Conservation (phyloP, 2,888 invertebrate species). For the Oligia fasciuncula region DNA sequence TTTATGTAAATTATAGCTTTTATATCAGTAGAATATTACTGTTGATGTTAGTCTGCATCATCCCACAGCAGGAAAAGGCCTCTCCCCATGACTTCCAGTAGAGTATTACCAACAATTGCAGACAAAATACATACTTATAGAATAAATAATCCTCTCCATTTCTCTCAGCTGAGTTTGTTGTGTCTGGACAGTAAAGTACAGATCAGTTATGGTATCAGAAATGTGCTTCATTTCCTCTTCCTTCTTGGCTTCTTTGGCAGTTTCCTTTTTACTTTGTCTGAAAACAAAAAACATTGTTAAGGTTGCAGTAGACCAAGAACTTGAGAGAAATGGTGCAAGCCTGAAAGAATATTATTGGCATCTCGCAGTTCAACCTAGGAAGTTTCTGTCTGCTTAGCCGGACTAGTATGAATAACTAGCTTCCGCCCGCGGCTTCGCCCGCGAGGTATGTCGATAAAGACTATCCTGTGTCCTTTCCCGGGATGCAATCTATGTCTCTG, state of each 20-base stretch:
- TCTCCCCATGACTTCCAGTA: not conserved
- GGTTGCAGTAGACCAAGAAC: not conserved
- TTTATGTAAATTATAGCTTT: not conserved
- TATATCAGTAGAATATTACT: not conserved
- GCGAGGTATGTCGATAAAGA: no score
- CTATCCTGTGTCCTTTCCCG: no score
- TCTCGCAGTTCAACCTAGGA: no score
- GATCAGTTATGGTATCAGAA: slow-evolving; percentile 91
- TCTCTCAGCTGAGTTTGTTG: slow-evolving; percentile 95
- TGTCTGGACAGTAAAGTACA: slow-evolving; percentile 93
- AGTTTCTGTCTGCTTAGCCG: no score
- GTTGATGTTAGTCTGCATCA: no score
- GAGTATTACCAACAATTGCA: not conserved
- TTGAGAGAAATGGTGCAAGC: not conserved
- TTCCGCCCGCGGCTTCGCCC: no score
- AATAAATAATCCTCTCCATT: slow-evolving; percentile 90
- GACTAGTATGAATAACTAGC: no score
- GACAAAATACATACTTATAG: slow-evolving; percentile 74
- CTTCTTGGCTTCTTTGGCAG: slow-evolving; percentile 93
- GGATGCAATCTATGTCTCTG: no score
- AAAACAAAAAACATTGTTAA: slow-evolving; percentile 58
- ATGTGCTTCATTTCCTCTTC: slow-evolving; percentile 92
- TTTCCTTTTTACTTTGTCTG: slow-evolving; percentile 94
- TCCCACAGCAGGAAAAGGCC: no score
- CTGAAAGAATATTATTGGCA: not conserved